Evolutionary conservation across 2,888 invertebrate species (phyloP).

Genomic region (Aethes cnicana): DNA sequence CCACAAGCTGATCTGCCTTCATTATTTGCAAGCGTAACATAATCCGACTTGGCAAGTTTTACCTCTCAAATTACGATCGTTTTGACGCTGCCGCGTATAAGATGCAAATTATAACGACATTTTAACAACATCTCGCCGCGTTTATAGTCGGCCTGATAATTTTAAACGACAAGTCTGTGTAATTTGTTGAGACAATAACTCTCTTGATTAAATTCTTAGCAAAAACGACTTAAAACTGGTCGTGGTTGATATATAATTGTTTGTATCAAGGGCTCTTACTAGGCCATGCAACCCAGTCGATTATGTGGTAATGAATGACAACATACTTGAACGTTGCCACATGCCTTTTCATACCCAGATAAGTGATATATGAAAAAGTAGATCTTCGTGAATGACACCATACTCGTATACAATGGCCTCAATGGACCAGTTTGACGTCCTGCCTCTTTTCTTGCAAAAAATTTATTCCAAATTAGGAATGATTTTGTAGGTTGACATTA

Average conservation of each 20-base stretch:
- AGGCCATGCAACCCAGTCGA: background rate
- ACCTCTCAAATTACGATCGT: slow-evolving; percentile 27
- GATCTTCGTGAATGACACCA: slow-evolving; percentile 23
- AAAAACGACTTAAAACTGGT: background rate
- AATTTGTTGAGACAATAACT: slow-evolving; percentile 10
- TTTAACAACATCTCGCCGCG: slow-evolving; percentile 23
- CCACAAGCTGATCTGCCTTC: slow-evolving; percentile 53
- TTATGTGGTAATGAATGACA: background rate
- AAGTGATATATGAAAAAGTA: slow-evolving; percentile 20
- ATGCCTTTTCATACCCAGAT: slow-evolving; percentile 17
- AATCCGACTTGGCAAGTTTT: slow-evolving; percentile 33
- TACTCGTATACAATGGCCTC: slow-evolving; percentile 19
- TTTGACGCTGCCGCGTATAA: slow-evolving; percentile 24
- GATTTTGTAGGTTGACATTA: no score
- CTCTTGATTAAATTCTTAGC: slow-evolving; percentile 10
- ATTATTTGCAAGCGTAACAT: slow-evolving; percentile 43
- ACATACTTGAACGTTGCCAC: slow-evolving; percentile 6
- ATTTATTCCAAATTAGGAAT: no score
- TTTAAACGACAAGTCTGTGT: slow-evolving; percentile 18
- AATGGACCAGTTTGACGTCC: slow-evolving; percentile 9
- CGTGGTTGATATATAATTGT: background rate
- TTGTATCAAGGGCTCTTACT: no score
- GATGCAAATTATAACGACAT: slow-evolving; percentile 29
- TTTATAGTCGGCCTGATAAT: slow-evolving; percentile 29
- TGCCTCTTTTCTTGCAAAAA: slow-evolving; percentile 12